phyloP scores from a whole-genome alignment of 2,888 invertebrate genomes.

The Trachelus iudaicus region DNA sequence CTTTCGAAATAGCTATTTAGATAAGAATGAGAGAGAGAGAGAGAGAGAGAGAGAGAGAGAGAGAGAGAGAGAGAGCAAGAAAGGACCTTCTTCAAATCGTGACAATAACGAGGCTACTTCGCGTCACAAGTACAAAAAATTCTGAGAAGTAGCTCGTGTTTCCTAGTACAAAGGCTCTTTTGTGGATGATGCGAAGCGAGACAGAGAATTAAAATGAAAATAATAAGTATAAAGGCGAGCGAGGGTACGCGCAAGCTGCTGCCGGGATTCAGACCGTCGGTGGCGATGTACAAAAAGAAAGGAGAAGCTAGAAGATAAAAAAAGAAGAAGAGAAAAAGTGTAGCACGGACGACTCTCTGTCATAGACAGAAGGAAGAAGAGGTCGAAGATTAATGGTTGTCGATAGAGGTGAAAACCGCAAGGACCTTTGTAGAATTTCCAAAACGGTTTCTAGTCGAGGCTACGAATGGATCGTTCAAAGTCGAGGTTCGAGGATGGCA shows the following conservation, averaged over 20 bases:
- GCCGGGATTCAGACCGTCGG: background rate
- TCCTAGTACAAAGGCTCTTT: background rate
- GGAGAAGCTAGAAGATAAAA: background rate
- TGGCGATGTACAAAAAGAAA: background rate
- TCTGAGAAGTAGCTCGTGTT: background rate
- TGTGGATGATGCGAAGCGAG: background rate
- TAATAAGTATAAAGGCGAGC: no score
- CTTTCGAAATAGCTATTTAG: background rate
- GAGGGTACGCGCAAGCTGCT: background rate
- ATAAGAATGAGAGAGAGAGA: background rate
- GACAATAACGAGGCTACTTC: slow-evolving; percentile 8
- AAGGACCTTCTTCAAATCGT: slow-evolving; percentile 3
- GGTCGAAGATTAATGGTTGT: background rate
- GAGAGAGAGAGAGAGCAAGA: background rate
- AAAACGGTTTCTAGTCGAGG: background rate
- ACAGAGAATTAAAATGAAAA: background rate
- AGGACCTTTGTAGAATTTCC: background rate
- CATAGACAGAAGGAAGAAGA: background rate
- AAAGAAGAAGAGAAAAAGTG: background rate
- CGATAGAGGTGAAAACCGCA: background rate
- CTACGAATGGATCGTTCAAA: background rate
- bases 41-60: background rate
- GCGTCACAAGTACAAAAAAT: slow-evolving; percentile 8
- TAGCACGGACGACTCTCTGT: background rate
- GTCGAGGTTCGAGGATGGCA: background rate